Conservation (phyloP, 2,797 vertebrate species). For the Argentina silus region DNA sequence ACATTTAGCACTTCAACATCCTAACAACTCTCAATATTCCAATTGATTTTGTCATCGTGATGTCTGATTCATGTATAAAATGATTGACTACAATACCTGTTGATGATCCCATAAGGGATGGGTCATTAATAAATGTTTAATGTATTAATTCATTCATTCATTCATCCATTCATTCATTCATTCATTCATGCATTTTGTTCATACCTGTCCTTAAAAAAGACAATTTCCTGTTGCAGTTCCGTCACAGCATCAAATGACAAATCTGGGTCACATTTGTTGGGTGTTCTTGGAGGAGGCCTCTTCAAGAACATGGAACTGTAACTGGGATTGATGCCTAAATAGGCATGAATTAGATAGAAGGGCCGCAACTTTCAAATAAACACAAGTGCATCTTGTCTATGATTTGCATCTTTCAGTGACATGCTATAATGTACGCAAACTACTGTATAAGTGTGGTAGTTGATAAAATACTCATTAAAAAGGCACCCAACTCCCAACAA, state of each 20-base stretch:
- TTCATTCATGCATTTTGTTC: too few relatives aligned
- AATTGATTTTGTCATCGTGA: neutral
- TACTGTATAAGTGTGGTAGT: neutral
- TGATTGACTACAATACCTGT: too few relatives aligned
- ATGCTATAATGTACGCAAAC: neutral
- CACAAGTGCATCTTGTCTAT: neutral
- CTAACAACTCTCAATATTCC: neutral
- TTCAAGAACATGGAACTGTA: constrained; percentile 59
- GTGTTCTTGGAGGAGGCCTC: constrained; percentile 85
- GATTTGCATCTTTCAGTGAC: neutral
- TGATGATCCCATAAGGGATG: too few relatives aligned
- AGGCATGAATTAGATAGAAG: constrained; percentile 1
- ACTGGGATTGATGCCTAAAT: constrained; percentile 48
- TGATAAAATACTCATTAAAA: neutral
- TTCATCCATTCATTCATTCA: too few relatives aligned
- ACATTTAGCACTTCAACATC: neutral
- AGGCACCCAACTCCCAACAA: neutral
- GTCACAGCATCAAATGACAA: constrained; percentile 86
- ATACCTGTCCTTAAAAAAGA: constrained; percentile 91
- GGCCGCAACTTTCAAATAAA: neutral
- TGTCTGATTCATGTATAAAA: neutral
- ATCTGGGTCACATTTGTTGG: constrained; percentile 84
- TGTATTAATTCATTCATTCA: too few relatives aligned
- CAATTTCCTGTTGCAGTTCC: constrained; percentile 82
- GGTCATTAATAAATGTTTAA: too few relatives aligned